Percentiles rank a stretch among this genome's conserved stretches.
phyloP scores from a whole-genome alignment of 2,113 vertebrate genomes.

The Sisor rabdophorus region DNA sequence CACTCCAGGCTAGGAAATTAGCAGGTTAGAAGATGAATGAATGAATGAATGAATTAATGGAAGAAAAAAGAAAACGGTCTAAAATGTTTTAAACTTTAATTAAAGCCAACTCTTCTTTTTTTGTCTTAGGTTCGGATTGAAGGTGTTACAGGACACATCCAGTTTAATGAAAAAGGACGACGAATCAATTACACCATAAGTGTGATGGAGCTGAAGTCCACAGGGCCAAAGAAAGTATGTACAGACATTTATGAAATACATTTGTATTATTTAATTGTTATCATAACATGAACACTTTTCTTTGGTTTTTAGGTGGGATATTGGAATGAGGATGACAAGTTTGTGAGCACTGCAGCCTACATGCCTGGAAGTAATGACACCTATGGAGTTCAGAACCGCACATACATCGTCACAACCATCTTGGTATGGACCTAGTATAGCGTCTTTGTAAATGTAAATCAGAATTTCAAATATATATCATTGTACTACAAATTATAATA shows the following conservation, averaged over 20 bases:
- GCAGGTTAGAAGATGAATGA: no score
- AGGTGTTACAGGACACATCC: constrained; percentile 92
- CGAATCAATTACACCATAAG: constrained; percentile 94
- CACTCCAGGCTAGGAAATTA: no score
- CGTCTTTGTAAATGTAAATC: not conserved
- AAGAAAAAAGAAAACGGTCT: not conserved
- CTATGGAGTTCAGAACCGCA: constrained; percentile 87
- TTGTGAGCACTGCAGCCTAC: constrained; percentile 81
- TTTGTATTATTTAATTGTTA: constrained; percentile 3
- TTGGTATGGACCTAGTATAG: constrained; percentile 73
- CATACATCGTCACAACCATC: constrained; percentile 97
- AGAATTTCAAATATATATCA: not conserved
- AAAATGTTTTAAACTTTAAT: constrained; percentile 13
- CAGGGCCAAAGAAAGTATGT: constrained; percentile 88
- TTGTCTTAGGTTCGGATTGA: constrained; percentile 85
- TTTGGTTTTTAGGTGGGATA: constrained; percentile 81
- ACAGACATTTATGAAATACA: not conserved
- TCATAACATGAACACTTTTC: constrained; percentile 14
- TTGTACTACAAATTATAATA: not conserved
- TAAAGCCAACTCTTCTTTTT: constrained; percentile 12
- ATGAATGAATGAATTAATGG: no score
- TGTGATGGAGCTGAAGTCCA: constrained; percentile 89
- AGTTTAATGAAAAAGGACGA: constrained; percentile 95
- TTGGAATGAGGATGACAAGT: constrained; percentile 97
- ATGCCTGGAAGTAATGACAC: constrained; percentile 82